These are phyloP conservation scores for Lutjanus erythropterus DNA, from an alignment of 2,113 vertebrate species.

Conservation along the genomic window DNA sequence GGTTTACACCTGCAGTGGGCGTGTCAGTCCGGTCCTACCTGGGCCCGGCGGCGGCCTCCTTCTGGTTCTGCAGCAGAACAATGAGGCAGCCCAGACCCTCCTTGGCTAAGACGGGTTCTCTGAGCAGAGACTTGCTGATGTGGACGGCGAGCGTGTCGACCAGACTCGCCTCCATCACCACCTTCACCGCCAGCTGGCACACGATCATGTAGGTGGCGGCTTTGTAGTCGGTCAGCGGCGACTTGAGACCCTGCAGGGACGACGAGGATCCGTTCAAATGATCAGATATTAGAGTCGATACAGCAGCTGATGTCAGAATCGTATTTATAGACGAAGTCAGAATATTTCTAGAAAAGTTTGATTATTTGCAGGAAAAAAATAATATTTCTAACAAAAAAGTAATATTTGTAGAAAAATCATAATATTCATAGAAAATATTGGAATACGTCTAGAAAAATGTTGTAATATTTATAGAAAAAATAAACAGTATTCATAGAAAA, in stretches of 20 bases:
- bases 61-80: conserved; percentile 94
- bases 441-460: too few species aligned
- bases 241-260: conserved; percentile 90
- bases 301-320: too few species aligned
- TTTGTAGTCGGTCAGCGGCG: conserved; percentile 90
- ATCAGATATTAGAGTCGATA: too few species aligned
- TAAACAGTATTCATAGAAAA: too few species aligned
- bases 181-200: conserved; percentile 92
- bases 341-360: too few species aligned
- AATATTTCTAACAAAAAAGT: too few species aligned
- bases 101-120: conserved; percentile 81
- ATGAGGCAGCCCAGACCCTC: conserved; percentile 92
- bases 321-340: too few species aligned
- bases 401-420: too few species aligned
- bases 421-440: too few species aligned
- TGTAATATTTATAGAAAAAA: too few species aligned
- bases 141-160: conserved; percentile 88
- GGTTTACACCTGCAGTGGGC: background rate
- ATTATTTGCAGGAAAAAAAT: too few species aligned
- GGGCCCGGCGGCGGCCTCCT: conserved; percentile 83
- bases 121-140: conserved; percentile 87
- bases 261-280: too few species aligned
- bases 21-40: conserved; percentile 81
- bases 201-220: conserved; percentile 96
- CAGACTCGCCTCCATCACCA: conserved; percentile 88